A percentile compares a stretch with the other conserved stretches of the same genome.
These are phyloP conservation scores for Globia sparganii DNA, from an alignment of 2,888 invertebrate genomes.

Conservation along the genomic window DNA sequence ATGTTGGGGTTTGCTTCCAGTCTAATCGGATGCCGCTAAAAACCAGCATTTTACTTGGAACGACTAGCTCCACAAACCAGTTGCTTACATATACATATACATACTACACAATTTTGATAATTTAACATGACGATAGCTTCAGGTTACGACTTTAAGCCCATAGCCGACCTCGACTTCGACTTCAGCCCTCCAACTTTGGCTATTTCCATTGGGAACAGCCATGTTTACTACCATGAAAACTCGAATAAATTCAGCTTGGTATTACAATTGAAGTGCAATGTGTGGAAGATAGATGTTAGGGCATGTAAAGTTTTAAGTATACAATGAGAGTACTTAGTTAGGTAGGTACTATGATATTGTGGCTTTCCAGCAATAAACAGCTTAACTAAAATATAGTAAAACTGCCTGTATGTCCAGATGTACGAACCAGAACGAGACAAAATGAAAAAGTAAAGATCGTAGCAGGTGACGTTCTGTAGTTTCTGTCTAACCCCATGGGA, in stretches of 20 bases:
- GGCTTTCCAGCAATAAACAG: not conserved
- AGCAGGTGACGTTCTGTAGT: too few relatives aligned
- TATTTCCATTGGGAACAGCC: slow-evolving; percentile 21
- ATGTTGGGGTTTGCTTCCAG: not conserved
- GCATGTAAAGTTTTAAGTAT: not conserved
- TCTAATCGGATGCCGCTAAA: not conserved
- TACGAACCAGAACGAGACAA: too few relatives aligned
- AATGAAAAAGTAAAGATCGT: too few relatives aligned
- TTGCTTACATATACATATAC: not conserved
- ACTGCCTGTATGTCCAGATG: too few relatives aligned
- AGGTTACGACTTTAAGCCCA: slow-evolving; percentile 13
- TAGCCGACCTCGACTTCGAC: slow-evolving; percentile 21
- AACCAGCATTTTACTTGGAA: not conserved
- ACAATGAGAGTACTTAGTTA: not conserved
- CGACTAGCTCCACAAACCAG: not conserved
- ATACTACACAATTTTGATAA: not conserved
- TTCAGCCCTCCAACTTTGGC: slow-evolving; percentile 35
- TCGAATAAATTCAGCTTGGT: slow-evolving; percentile 41
- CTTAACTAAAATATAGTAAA: not conserved
- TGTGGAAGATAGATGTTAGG: not conserved
- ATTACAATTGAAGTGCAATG: slow-evolving; percentile 30
- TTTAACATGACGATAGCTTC: slow-evolving; percentile 18
- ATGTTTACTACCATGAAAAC: slow-evolving; percentile 34
- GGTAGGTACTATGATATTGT: not conserved
- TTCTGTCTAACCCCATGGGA: too few relatives aligned